Evolutionary conservation across 2,888 invertebrate genomes (phyloP).

Genomic region (Philereme transversata): DNA sequence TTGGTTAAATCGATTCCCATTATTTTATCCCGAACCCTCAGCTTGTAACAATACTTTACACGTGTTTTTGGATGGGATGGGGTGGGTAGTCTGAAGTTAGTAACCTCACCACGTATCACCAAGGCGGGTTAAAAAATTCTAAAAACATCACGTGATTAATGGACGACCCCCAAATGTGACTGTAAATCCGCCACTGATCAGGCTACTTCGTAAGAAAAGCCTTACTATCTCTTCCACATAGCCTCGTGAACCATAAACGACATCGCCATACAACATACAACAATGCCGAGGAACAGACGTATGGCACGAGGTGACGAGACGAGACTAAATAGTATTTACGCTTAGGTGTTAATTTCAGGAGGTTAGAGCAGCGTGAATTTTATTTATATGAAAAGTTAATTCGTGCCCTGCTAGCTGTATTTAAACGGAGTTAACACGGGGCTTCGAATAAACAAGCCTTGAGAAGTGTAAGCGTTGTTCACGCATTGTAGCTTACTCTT

Average conservation of each 20-base stretch:
- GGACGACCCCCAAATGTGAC: too few species aligned
- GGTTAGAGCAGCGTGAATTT: constrained; percentile 84
- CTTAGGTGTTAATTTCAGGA: constrained; percentile 83
- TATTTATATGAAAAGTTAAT: constrained; percentile 85
- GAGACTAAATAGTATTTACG: constrained; percentile 77
- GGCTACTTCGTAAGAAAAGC: not conserved
- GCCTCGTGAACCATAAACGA: constrained; percentile 53
- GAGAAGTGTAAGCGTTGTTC: constrained; percentile 13
- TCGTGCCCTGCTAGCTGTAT: constrained; percentile 80
- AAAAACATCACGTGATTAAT: too few species aligned
- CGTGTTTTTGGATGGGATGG: too few species aligned
- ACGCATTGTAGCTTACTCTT: not conserved
- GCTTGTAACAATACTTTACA: too few species aligned
- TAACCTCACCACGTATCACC: too few species aligned
- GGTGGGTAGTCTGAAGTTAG: too few species aligned
- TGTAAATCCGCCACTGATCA: not conserved
- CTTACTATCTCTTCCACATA: constrained; percentile 6
- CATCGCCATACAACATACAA: constrained; percentile 42
- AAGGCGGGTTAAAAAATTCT: too few species aligned
- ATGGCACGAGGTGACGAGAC: constrained; percentile 69
- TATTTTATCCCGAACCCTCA: too few species aligned
- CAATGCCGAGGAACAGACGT: constrained; percentile 49
- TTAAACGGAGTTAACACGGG: constrained; percentile 82
- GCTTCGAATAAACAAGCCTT: constrained; percentile 74
- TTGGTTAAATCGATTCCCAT: too few species aligned